These are phyloP conservation scores for Apoderus coryli DNA, from an alignment of 2,888 invertebrate genomes.

Conservation along the genomic window DNA sequence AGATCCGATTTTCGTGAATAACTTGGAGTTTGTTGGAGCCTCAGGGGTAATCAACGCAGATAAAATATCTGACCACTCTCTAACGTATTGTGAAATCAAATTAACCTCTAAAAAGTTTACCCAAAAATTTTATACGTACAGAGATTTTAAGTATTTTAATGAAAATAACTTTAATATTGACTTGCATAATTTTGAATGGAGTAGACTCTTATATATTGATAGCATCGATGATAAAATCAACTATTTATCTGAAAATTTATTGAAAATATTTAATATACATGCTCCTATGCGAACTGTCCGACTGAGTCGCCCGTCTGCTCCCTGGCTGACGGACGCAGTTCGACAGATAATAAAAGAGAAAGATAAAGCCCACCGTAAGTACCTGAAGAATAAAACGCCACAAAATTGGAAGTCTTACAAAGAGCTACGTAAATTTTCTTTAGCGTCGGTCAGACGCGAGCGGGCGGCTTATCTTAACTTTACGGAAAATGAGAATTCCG, in stretches of 20 bases:
- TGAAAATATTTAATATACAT: neutral
- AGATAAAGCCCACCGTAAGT: too few species aligned
- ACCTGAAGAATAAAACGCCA: too few species aligned
- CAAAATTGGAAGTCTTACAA: constrained; percentile 1
- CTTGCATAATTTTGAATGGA: neutral
- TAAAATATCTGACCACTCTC: constrained; percentile 1
- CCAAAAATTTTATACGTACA: too few species aligned
- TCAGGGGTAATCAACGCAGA: constrained; percentile 2
- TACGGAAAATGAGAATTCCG: neutral
- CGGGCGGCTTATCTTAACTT: constrained; percentile 4
- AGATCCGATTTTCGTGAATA: constrained; percentile 4
- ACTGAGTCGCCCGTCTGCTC: constrained; percentile 1
- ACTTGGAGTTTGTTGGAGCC: neutral
- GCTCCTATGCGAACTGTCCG: constrained; percentile 4
- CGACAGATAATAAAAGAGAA: neutral
- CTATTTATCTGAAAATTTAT: neutral
- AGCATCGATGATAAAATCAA: constrained; percentile 1
- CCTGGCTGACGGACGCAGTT: neutral
- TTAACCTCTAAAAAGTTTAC: too few species aligned
- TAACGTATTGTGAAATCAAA: neutral
- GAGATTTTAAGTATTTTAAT: constrained; percentile 2
- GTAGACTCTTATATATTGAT: too few species aligned
- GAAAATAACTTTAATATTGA: neutral
- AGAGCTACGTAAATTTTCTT: constrained; percentile 1
- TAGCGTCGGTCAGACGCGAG: constrained; percentile 2